phyloP scores from a whole-genome alignment of 2,113 vertebrate genomes.

The Callipepla squamata region DNA sequence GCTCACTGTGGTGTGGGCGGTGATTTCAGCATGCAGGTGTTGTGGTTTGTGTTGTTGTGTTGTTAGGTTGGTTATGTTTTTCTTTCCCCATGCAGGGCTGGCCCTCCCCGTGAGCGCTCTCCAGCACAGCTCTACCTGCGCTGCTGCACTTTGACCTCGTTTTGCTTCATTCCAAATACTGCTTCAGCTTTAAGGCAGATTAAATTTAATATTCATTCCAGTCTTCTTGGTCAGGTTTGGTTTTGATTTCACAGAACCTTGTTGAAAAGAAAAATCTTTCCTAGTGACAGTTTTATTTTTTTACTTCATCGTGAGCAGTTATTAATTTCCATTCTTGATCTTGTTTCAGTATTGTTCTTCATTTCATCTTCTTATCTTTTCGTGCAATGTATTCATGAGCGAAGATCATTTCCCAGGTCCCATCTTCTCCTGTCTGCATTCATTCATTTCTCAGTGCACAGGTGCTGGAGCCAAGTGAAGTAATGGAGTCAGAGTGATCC shows the following conservation, averaged over 20 bases:
- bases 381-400: not conserved
- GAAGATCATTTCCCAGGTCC: not conserved
- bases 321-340: not conserved
- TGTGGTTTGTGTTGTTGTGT: not conserved
- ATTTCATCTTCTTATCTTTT: not conserved
- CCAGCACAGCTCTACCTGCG: too few relatives aligned
- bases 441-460: not conserved
- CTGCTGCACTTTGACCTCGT: not conserved
- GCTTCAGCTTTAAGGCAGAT: not conserved
- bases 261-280: not conserved
- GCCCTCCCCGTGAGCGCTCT: not conserved
- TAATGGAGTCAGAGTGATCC: not conserved
- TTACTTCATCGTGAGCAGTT: not conserved
- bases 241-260: not conserved
- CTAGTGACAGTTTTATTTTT: not conserved
- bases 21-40: not conserved
- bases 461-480: not conserved
- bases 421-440: not conserved
- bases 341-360: not conserved
- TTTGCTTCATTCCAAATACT: not conserved
- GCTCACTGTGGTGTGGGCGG: not conserved
- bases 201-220: not conserved
- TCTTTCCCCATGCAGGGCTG: not conserved
- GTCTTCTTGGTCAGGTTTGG: not conserved
- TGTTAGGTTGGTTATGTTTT: not conserved